phyloP scores from a whole-genome alignment of 35 echinoderm and acorn worm genomes.

The Eucidaris tribuloides region DNA sequence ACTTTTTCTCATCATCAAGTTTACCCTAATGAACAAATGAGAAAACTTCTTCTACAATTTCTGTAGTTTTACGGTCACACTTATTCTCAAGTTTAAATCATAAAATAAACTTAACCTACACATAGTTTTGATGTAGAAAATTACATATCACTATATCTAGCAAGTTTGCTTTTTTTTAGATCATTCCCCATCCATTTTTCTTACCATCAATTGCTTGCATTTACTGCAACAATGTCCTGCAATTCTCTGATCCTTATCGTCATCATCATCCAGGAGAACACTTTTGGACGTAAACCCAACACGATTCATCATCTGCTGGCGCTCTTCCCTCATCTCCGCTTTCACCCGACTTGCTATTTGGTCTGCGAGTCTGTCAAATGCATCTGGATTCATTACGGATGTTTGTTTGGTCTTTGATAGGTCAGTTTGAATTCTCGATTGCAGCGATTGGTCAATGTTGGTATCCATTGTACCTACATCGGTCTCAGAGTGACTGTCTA shows the following conservation, averaged over 20 bases:
- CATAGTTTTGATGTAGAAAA: no score
- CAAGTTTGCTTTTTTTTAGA: neutral
- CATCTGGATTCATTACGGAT: constrained; percentile 34
- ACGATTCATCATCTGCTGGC: constrained; percentile 5
- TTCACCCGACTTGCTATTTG: constrained; percentile 58
- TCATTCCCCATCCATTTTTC: neutral
- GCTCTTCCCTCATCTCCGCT: constrained; percentile 43
- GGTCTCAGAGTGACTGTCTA: neutral
- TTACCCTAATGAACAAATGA: no score
- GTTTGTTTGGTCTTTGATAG: neutral
- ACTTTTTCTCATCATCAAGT: no score
- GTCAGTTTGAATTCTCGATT: neutral
- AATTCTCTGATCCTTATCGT: neutral
- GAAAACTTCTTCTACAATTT: no score
- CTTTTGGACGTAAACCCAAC: neutral
- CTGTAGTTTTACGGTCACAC: no score
- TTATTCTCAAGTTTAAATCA: no score
- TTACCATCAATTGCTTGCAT: constrained; percentile 93
- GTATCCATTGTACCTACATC: neutral
- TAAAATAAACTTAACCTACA: no score
- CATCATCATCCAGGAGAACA: constrained; percentile 28
- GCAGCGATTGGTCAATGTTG: neutral
- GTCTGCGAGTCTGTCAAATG: constrained; percentile 62
- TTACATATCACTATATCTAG: neutral
- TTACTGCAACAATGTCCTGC: constrained; percentile 61